Base-by-base conservation (phyloP, 2,888 invertebrate species). In the Cantharis lateralis region DNA sequence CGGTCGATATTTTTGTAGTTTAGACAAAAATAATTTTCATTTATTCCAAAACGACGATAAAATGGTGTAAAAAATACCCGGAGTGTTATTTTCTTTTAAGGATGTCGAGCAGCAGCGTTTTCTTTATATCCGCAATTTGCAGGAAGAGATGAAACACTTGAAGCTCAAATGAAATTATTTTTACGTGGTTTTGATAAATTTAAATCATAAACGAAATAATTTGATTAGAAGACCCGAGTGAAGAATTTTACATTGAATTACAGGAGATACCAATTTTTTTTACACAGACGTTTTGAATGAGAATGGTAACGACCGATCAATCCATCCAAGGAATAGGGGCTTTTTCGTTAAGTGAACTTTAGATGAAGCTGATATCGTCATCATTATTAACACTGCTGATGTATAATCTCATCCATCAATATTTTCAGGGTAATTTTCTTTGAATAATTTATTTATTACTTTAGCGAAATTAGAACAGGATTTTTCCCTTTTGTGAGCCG, bases 211-310 rank as follows among this genome's bases (percentile, higher is more conserved):
- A 48, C n/a, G 48, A 48, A 48, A 48, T 48, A 48, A 48, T 48
- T 48, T 48, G 48, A 48, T 48, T 48, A 48, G 48, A 48, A 48
- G 48, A 48, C 48, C n/a, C 48, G 48, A 48, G 48, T 48, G 48
- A 48, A 48, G 48, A 48, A 48, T 48, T 48, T 48, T 48, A 20
- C 24, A 66, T 66, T 66, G 64, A 66, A 66, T 66, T 20, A 66
- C 24, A 66, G 20, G 64, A 24, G 15, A 18, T 15, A 24, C 15
- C 20, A 66, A 66, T 66, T 66, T 15, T 24, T 64, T 66, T 20
- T 66, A 66, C 20, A 66, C 64, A 66, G 64, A 66, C 24, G 64
- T n/a, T 66, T 66, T 66, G 64, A 66, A 66, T 66, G 64, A 66
- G 18, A 66, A 66, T 20, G 24, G 64, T 24, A 24, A 20, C 16